phyloP scores from a whole-genome alignment of 37 sponge, comb jelly and placozoan genomes.

The Beroe ovata region DNA sequence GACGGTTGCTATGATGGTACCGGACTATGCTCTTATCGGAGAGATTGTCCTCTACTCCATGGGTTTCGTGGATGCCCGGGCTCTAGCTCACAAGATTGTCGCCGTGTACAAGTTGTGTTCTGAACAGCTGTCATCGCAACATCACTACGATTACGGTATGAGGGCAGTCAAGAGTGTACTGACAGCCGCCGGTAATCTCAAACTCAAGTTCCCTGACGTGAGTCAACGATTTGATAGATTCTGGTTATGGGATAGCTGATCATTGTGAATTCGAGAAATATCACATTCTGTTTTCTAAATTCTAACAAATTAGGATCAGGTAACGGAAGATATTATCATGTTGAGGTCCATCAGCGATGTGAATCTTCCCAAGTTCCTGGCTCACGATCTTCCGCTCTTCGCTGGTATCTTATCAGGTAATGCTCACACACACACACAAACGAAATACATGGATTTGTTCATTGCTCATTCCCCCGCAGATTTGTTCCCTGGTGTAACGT shows the following conservation, averaged over 20 bases:
- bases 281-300: background rate
- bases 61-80: constrained; percentile 95
- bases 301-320: constrained; percentile 56
- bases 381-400: constrained; percentile 90
- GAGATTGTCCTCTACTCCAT: constrained; percentile 99
- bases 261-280: no score
- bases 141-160: constrained; percentile 99
- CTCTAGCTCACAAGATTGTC: constrained; percentile 93
- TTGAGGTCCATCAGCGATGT: constrained; percentile 95
- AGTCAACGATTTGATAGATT: no score
- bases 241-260: no score
- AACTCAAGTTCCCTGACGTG: constrained; percentile 84
- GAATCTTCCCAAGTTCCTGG: constrained; percentile 72
- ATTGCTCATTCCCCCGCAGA: constrained; percentile 68
- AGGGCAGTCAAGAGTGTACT: constrained; percentile 95
- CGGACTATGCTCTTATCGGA: constrained; percentile 96
- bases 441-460: background rate
- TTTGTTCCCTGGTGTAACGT: constrained; percentile 88
- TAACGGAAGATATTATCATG: constrained; percentile 81
- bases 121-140: constrained; percentile 97
- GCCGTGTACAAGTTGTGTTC: constrained; percentile 94
- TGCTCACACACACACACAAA: background rate
- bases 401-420: constrained; percentile 81
- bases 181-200: constrained; percentile 96
- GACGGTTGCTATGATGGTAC: constrained; percentile 99